Evolutionary conservation across 1,140 invertebrate species (phyloP).

Genomic region (Trichogramma pretiosum): DNA sequence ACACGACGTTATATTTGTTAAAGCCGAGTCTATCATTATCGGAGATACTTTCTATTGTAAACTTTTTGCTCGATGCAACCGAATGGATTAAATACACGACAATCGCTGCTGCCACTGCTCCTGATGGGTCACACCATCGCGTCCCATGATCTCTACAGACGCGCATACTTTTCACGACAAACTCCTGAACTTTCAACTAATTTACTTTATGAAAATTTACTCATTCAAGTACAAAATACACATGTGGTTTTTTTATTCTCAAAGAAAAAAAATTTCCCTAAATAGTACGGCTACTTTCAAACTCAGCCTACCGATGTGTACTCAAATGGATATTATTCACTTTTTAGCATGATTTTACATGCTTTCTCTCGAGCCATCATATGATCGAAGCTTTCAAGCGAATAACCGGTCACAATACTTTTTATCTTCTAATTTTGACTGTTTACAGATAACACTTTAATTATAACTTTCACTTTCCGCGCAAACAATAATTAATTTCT

Average conservation of each 20-base stretch:
- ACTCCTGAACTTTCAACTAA: no score
- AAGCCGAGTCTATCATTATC: background rate
- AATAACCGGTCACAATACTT: constrained; percentile 12
- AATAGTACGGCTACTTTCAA: constrained; percentile 3
- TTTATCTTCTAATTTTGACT: constrained; percentile 15
- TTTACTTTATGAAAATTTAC: background rate
- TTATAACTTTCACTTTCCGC: no score
- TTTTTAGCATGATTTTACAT: constrained; percentile 8
- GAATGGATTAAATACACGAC: no score
- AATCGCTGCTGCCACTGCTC: no score
- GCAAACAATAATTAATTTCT: no score
- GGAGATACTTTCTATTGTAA: constrained; percentile 2
- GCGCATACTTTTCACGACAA: background rate
- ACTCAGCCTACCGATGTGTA: background rate
- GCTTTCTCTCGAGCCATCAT: constrained; percentile 11
- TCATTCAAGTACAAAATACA: no score
- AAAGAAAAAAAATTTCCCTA: constrained; percentile 1
- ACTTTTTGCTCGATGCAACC: no score
- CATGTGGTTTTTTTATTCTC: no score
- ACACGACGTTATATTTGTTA: no score
- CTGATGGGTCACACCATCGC: no score
- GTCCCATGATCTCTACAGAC: background rate
- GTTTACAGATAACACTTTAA: no score
- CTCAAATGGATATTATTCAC: no score
- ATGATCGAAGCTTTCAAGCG: constrained; percentile 11